Conservation (phyloP, 2,113 vertebrate species). For the Rissa tridactyla region DNA sequence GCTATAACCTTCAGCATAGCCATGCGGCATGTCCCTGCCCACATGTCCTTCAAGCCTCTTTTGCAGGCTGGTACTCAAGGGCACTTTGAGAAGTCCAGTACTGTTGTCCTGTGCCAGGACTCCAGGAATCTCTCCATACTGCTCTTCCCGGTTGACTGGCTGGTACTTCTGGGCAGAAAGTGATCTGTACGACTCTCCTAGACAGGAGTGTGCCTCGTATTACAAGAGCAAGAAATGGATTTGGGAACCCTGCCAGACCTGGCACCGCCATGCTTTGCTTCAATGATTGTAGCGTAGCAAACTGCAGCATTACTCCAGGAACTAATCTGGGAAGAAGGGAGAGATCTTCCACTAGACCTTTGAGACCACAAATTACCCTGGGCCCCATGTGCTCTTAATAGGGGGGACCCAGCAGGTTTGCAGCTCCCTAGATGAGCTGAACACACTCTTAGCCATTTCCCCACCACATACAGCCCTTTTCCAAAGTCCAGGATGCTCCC, state of each 20-base stretch:
- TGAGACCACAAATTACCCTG: not conserved
- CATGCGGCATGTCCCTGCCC: not conserved
- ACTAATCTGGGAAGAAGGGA: not conserved
- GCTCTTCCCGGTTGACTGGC: not conserved
- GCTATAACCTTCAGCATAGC: not conserved
- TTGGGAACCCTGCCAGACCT: not conserved
- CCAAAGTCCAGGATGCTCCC: not conserved
- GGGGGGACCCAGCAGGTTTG: not conserved
- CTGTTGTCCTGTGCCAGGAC: not conserved
- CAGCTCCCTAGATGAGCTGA: not conserved
- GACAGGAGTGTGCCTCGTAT: not conserved
- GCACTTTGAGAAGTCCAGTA: not conserved
- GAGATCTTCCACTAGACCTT: not conserved
- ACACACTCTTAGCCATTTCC: not conserved
- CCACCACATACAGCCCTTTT: not conserved
- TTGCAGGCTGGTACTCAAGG: not conserved
- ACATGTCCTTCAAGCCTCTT: not conserved
- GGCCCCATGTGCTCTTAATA: not conserved
- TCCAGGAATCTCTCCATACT: not conserved
- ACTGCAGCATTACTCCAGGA: not conserved
- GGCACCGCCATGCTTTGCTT: not conserved
- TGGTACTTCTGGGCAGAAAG: not conserved
- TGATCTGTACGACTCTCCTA: not conserved
- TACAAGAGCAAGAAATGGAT: not conserved
- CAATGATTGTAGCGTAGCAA: fast-evolving